Evolutionary conservation across 2,113 vertebrate species (phyloP).

Genomic region (Steatornis caripensis): DNA sequence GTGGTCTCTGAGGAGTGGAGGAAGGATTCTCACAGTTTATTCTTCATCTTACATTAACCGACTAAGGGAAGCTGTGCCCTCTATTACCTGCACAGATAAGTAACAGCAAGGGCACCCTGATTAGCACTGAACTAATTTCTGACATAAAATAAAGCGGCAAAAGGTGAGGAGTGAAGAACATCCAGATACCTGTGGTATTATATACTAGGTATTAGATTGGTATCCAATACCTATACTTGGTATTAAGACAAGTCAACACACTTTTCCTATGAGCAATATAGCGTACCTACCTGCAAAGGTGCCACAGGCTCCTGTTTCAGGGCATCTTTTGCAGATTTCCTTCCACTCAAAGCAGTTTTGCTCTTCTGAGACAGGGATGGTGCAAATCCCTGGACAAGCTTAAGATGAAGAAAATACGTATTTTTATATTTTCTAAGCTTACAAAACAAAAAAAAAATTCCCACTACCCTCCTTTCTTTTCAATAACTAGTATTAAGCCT

Average conservation of each 20-base stretch:
- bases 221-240: too few relatives aligned
- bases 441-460: not conserved
- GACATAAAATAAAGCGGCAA: not conserved
- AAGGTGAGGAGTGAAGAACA: not conserved
- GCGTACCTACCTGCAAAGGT: not conserved
- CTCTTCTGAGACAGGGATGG: not conserved
- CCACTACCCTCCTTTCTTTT: not conserved
- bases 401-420: not conserved
- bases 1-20: not conserved
- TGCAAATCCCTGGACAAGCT: not conserved
- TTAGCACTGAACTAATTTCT: not conserved
- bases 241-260: not conserved
- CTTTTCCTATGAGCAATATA: not conserved
- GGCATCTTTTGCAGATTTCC: not conserved
- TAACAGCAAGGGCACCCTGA: not conserved
- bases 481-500: not conserved
- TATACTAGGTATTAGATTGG: not conserved
- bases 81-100: not conserved
- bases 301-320: not conserved
- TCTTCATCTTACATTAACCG: not conserved
- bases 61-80: not conserved
- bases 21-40: not conserved
- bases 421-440: not conserved
- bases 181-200: fast-evolving
- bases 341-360: not conserved